Evolutionary conservation across 2,888 invertebrate genomes (phyloP).

Genomic region (Arge pagana): DNA sequence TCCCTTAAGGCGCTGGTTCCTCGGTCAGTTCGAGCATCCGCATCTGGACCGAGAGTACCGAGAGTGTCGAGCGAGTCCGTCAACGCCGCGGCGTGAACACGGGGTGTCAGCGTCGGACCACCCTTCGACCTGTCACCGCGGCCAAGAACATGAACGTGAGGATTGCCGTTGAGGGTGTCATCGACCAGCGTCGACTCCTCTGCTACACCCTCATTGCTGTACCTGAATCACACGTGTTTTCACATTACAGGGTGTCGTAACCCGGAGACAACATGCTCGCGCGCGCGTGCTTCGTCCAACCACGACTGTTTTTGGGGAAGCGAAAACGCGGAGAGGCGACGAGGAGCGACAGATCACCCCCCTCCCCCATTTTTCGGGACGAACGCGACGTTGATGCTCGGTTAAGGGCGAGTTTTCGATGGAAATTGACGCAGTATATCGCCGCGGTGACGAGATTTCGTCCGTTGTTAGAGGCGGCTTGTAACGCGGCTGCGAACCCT

Average conservation of each 20-base stretch:
- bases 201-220: conserved; percentile 52
- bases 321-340: no score
- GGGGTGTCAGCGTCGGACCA: conserved; percentile 12
- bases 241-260: conserved; percentile 19
- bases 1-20: conserved; percentile 18
- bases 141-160: conserved; percentile 30
- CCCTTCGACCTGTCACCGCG: conserved; percentile 13
- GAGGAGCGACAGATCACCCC: no score
- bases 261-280: no score
- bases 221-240: conserved; percentile 47
- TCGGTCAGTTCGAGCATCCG: conserved; percentile 15
- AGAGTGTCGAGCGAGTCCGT: conserved; percentile 16
- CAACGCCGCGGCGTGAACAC: conserved; percentile 16
- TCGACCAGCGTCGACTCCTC: conserved; percentile 53
- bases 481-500: conserved; percentile 11
- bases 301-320: no score
- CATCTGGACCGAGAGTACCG: conserved; percentile 17
- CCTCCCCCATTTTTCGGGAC: no score
- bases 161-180: conserved; percentile 56
- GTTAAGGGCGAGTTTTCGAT: no score
- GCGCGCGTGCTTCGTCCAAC: no score
- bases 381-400: no score
- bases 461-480: conserved; percentile 10
- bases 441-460: background rate
- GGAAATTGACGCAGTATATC: no score